These are phyloP conservation scores for Rhyacophila brunnea DNA, from an alignment of 1,140 invertebrate species.

Conservation along the genomic window DNA sequence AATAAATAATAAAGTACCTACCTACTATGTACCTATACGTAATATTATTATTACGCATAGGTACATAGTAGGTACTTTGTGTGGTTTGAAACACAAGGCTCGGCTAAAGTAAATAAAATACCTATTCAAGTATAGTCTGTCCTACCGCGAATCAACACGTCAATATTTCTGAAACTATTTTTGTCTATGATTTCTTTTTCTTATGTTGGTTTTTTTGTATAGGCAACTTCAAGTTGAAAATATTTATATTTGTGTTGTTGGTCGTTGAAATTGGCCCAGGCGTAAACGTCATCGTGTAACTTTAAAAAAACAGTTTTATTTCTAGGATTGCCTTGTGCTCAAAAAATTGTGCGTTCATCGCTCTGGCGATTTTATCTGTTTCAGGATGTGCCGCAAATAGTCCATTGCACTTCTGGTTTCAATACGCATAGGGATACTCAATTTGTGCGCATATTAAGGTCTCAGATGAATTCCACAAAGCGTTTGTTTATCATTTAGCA, in stretches of 20 bases:
- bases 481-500: constrained; percentile 17
- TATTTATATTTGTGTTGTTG: constrained; percentile 26
- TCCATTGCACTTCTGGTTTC: neutral
- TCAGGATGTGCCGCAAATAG: neutral
- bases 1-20: neutral
- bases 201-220: neutral
- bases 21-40: too few relatives aligned
- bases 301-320: constrained; percentile 26
- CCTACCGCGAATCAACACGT: too few relatives aligned
- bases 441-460: constrained; percentile 6
- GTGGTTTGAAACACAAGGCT: too few relatives aligned
- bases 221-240: neutral
- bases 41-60: too few relatives aligned
- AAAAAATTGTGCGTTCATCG: neutral
- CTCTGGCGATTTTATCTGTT: constrained; percentile 3
- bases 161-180: too few relatives aligned
- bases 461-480: constrained; percentile 15
- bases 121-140: too few relatives aligned
- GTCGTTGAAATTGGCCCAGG: constrained; percentile 9
- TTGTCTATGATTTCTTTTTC: neutral
- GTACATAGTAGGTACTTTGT: too few relatives aligned
- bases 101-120: too few relatives aligned
- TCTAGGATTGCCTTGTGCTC: constrained; percentile 19
- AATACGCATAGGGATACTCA: neutral
- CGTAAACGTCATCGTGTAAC: constrained; percentile 18